Evolutionary conservation across 2,113 vertebrate species (phyloP), one percentile per base, ranked within the genome.

Genomic region (Sakesphorus luctuosus): DNA sequence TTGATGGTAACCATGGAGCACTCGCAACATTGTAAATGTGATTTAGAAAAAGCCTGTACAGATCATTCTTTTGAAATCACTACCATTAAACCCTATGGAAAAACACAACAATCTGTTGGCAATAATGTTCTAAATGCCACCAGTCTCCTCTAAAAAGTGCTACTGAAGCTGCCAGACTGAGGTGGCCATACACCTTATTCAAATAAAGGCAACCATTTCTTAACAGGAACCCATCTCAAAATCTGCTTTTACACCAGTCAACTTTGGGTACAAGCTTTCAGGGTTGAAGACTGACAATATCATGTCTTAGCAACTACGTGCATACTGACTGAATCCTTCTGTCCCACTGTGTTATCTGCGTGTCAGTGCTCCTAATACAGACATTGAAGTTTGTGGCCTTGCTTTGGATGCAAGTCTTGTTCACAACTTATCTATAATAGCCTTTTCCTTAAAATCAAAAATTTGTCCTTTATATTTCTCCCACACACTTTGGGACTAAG

Each of bases 291-390:
- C 9, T 62, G 29, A 82, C 52, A 72, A 69, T 7, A 38, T 2
- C 21, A 73, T 3, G 8, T 52, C 52, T 46, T 33, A 82, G 80
- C 11, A 74, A 35, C 47, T 71, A 31, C 4, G 1, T 19, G 33
- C 1, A 0, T 47, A 46, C 16, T 4, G 5, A 31, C 10, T 1
- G 2, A 62, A 93, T 66, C 2, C 35, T 28, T 36, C 33, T 23
- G 21, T 25, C 3, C 0, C 13, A 36, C 25, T 2, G 7, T 33
- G 13, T 56, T 71, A 29, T 56, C 31, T 68, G 24, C 17, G 36
- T 50, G 75, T 47, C 23, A 84, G 26, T 23, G 40, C 5, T 84
- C 58, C 65, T 36, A 28, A 56, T 28, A 43, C 0, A 4, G 31
- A 82, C 63, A 61, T 52, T 9, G 2, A 83, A 72, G 10, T 18